Conservation (phyloP, 2,113 vertebrate species). For the Rhipidura dahli region DNA sequence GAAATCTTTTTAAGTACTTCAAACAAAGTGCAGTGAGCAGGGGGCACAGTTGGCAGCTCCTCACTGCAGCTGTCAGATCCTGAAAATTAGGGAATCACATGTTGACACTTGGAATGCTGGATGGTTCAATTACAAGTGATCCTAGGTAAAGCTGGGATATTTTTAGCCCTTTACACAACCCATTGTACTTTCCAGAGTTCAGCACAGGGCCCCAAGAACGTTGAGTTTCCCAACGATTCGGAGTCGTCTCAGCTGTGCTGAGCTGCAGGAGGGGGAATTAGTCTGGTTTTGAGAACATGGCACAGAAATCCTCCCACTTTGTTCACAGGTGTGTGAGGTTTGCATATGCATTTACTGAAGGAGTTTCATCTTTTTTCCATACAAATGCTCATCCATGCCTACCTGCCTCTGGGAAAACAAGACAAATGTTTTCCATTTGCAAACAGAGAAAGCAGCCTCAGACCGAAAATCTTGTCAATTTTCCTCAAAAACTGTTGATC, state of each 20-base stretch:
- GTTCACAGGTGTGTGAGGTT: background rate
- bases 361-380: background rate
- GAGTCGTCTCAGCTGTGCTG: background rate
- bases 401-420: background rate
- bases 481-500: background rate
- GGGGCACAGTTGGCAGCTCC: slow-evolving; percentile 66
- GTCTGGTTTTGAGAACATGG: background rate
- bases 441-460: background rate
- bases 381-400: background rate
- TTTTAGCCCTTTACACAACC: slow-evolving; percentile 72
- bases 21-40: slow-evolving; percentile 48
- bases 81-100: slow-evolving; percentile 69
- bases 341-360: background rate
- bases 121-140: slow-evolving; percentile 70
- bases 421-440: background rate
- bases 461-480: background rate
- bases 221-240: background rate
- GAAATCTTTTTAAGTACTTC: slow-evolving; percentile 64
- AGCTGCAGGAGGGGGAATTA: background rate
- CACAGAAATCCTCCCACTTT: background rate
- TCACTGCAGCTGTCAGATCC: slow-evolving; percentile 71
- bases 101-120: slow-evolving; percentile 72
- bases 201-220: slow-evolving; percentile 13
- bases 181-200: slow-evolving; percentile 67
- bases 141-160: slow-evolving; percentile 70